Base-by-base conservation (phyloP, 2,113 vertebrate species). In the Sorex fumeus region DNA sequence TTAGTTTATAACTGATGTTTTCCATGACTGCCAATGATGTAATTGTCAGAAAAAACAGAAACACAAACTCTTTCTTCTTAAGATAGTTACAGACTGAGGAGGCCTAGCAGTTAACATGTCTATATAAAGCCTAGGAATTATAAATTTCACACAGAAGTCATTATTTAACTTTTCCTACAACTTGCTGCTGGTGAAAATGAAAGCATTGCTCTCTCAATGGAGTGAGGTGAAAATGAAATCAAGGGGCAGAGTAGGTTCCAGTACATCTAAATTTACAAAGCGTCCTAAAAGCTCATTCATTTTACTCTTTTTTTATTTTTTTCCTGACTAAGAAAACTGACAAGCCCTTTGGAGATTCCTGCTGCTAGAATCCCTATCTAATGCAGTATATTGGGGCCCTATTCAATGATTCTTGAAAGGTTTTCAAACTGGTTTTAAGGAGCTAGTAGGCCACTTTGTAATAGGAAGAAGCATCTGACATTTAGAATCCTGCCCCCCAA, bases 31-130 rank as follows among this genome's bases (percentile, higher is more conserved):
- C 34, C 53, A 96, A 90, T 88, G 93, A 91, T 64, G 83, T 76
- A 94, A 67, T 36, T 95, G 91, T 91, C 91, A 94, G 91, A 71
- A 84, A 84, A 92, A 96, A 95, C 4, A 4, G 83, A 34, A 87
- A 53, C 53, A 27, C 50, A 67, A 72, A 77, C 25, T 93, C 84
- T 96, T 97, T 62, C 32, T 95, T 96, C 94, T 40, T 87, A 91
- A 91, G 76, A 84, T 96, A 94, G 95, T 96, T 97, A 97, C 93
- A 90, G 93, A 28, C 64, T 95, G 93, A 88, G 85, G 76, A 95
- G 85, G 87, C 90, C 75, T 96, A 91, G 62, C 82, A 96, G 77
- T 93, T 90, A 95, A 92, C 90, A 34, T 84, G 40, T 36, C 60
- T 76, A 91, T 83, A 84, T 90, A 75, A 80, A 90, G 96, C 72